Percentiles rank a stretch among this genome's conserved stretches.
These are phyloP conservation scores for Megaceryle torquata DNA, from an alignment of 2,113 vertebrate species.

Conservation along the genomic window DNA sequence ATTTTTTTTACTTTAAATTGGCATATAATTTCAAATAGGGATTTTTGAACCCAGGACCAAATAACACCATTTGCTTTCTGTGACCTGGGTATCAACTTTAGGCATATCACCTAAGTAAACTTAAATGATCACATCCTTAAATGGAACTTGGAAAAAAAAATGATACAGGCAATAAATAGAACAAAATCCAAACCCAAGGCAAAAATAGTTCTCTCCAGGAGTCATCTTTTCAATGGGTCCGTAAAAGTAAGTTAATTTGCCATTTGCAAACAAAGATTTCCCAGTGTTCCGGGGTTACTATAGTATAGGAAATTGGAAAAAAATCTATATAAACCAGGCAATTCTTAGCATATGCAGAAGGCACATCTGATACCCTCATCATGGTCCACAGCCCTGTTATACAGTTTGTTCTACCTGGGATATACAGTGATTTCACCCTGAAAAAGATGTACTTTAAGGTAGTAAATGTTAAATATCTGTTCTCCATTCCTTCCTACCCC, in stretches of 20 bases:
- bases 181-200: not conserved
- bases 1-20: not conserved
- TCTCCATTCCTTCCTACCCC: not conserved
- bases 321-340: not conserved
- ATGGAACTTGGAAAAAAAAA: not conserved
- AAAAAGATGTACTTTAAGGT: not conserved
- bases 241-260: not conserved
- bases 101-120: not conserved
- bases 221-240: not conserved
- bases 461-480: not conserved
- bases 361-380: not conserved
- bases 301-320: not conserved
- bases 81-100: not conserved
- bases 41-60: not conserved
- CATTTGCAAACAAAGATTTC: not conserved
- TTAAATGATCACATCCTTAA: not conserved
- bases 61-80: not conserved
- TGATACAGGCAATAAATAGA: fast-evolving
- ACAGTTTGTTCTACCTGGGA: not conserved
- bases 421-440: not conserved
- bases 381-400: not conserved
- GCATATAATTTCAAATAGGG: not conserved
- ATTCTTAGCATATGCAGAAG: not conserved
- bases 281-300: not conserved
- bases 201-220: not conserved